Evolutionary conservation across 2,797 vertebrate genomes (phyloP), one percentile per base, ranked within the genome.

Genomic region (Arnoldichthys spilopterus): DNA sequence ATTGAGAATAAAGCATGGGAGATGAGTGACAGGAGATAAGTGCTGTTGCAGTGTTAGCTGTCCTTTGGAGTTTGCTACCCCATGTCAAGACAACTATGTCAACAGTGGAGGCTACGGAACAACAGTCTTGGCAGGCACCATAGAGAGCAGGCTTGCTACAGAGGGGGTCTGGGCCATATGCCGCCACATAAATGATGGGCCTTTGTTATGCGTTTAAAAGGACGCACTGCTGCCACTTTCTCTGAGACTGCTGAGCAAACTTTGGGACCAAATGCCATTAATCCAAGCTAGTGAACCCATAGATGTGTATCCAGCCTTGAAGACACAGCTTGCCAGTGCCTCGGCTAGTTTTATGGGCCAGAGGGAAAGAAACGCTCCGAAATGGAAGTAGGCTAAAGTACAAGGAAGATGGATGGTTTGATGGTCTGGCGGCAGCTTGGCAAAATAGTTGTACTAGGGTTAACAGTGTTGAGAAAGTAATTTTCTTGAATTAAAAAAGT

Each of bases 271-370:
- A 87, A 85, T 83, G 82, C 76, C 74, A 87, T 87, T 85, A 87
- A 87, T 87, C 62, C 86, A 84, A 85, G 84, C 86, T 84, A 85
- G 74, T 87, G 86, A 87, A 85, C 86, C 82, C 77, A 84, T 84
- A 87, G 86, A 87, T 82, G 86, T 85, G 78, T 85, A 87, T 84
- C 86, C 86, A 87, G 77, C 84, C 86, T 82, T 87, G 84, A 87
- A 87, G 80, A 82, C 77, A 80, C 76, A 81, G 83, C 83, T 83
- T 85, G 83, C 82, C 83, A 74, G 69, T 79, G 79, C 72, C 82
- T 83, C 71, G 9, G 32, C 77, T 77, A 80, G 81, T 85, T 85
- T 85, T 83, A 80, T 84, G 68, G 79, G 77, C 74, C 83, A 84
- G 71, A 78, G 76, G 80, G 82, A 73, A 76, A 79, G 49, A 76